Evolutionary conservation across 1,140 invertebrate genomes (phyloP).

Genomic region (Homalodisca vitripennis): DNA sequence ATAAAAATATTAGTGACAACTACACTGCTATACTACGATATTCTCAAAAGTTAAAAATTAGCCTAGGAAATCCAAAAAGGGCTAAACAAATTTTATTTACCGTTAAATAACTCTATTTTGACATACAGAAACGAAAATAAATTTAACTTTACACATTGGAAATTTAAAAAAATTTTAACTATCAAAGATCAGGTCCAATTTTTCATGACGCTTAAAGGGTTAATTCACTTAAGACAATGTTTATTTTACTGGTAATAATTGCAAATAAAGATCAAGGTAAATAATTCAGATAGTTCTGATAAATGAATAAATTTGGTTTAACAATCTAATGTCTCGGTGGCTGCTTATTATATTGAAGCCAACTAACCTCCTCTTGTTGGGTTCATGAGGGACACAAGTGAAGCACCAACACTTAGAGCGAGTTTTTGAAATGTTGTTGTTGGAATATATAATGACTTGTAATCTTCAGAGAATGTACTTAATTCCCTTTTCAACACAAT

Average conservation of each 20-base stretch:
- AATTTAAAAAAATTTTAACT: too few species aligned
- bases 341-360: too few species aligned
- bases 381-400: neutral
- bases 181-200: neutral
- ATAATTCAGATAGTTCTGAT: neutral
- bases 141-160: too few species aligned
- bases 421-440: neutral
- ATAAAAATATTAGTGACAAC: too few species aligned
- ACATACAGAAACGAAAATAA: too few species aligned
- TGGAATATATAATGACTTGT: neutral
- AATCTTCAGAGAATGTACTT: neutral
- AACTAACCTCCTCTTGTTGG: neutral
- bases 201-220: neutral
- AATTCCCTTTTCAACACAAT: too few species aligned
- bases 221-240: neutral
- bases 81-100: too few species aligned
- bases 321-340: too few species aligned
- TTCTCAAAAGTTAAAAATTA: too few species aligned
- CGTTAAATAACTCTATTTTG: too few species aligned
- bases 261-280: neutral
- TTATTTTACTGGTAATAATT: neutral
- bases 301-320: neutral
- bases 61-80: too few species aligned
- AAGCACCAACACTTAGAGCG: neutral
- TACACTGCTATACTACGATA: too few species aligned